A percentile compares a stretch with the other conserved stretches of the same genome.
Conservation (phyloP, 1,140 invertebrate species). For the Coenobita brevimanus region DNA sequence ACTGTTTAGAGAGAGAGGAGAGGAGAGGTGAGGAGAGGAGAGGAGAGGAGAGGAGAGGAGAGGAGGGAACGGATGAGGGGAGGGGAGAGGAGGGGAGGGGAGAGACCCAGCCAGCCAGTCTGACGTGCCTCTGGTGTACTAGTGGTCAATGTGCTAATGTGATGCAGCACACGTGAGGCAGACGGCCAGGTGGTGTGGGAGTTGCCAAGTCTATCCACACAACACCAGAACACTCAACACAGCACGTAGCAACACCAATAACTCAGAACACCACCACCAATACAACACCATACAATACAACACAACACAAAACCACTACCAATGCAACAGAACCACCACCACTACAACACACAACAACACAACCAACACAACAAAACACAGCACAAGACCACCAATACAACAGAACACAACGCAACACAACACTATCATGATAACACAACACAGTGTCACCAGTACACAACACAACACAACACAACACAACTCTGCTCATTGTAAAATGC, state of each 20-base stretch:
- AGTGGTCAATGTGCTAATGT: too few relatives aligned
- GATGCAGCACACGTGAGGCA: too few relatives aligned
- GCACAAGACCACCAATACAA: neutral
- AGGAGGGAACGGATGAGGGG: neutral
- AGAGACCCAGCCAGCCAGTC: too few relatives aligned
- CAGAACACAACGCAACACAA: neutral
- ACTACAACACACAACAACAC: neutral
- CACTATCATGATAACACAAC: too few relatives aligned
- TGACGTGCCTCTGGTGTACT: too few relatives aligned
- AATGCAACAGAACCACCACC: neutral
- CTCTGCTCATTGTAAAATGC: too few relatives aligned
- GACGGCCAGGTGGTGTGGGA: too few relatives aligned
- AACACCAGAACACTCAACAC: neutral
- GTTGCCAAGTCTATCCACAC: too few relatives aligned
- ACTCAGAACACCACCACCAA: neutral
- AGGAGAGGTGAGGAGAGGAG: neutral
- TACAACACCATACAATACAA: neutral
- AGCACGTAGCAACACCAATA: neutral
- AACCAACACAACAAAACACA: neutral
- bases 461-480: too few relatives aligned
- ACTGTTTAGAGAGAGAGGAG: too few relatives aligned
- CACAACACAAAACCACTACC: neutral
- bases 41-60: neutral
- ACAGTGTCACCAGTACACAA: too few relatives aligned
- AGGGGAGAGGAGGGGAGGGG: neutral